A percentile compares a stretch with the other conserved stretches of the same genome.
phyloP scores from a whole-genome alignment of 2,888 invertebrate species.

The Lucinisca nassula region DNA sequence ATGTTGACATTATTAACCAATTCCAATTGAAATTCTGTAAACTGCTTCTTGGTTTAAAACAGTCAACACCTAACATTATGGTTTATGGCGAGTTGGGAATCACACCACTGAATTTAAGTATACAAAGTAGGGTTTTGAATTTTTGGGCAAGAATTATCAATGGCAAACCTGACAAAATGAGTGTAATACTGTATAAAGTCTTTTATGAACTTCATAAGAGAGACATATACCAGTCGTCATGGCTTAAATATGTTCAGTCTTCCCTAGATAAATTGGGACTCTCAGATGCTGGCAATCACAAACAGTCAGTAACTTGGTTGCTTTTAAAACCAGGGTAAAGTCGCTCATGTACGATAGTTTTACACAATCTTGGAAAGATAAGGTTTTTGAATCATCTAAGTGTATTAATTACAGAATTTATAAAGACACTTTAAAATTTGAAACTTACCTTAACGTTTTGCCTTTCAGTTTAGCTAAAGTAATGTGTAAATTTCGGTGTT shows the following conservation, averaged over 20 bases:
- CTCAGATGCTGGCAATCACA: neutral
- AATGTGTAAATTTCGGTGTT: slow-evolving; percentile 5
- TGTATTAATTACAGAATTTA: neutral
- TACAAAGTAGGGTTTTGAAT: neutral
- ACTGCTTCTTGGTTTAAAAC: neutral
- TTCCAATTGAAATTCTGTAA: slow-evolving; percentile 22
- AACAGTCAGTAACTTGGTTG: neutral
- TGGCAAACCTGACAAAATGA: slow-evolving; percentile 5
- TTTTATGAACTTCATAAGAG: neutral
- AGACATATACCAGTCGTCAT: neutral
- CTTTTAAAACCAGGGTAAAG: neutral
- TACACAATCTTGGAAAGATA: neutral
- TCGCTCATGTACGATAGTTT: neutral
- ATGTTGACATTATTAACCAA: neutral
- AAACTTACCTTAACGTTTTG: neutral
- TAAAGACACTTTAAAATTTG: neutral
- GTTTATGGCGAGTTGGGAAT: slow-evolving; percentile 13
- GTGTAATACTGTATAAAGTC: neutral
- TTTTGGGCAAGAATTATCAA: slow-evolving; percentile 2
- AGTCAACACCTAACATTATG: slow-evolving; percentile 19
- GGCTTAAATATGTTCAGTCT: neutral
- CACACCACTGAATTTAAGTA: neutral
- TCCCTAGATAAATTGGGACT: neutral
- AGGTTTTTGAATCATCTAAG: neutral
- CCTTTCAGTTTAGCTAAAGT: neutral